Evolutionary conservation across 2,113 vertebrate genomes (phyloP).

Genomic region (Pygoscelis antarcticus): DNA sequence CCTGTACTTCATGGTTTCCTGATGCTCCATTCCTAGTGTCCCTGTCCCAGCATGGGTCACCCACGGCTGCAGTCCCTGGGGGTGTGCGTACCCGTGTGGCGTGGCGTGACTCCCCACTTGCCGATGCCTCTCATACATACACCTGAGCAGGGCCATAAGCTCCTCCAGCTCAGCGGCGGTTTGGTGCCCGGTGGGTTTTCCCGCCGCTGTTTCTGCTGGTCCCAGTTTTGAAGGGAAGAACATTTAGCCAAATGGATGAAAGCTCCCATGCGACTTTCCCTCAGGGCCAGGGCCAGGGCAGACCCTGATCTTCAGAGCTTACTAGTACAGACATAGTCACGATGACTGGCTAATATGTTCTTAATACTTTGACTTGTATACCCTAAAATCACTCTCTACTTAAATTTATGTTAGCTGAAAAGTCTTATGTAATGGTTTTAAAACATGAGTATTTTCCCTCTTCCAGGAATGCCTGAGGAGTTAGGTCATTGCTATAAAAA

Average conservation of each 20-base stretch:
- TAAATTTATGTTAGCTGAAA: background rate
- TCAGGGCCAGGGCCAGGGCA: background rate
- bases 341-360: background rate
- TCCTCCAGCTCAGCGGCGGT: fast-evolving
- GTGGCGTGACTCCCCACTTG: background rate
- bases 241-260: background rate
- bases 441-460: background rate
- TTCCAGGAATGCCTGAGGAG: background rate
- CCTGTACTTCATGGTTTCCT: background rate
- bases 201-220: background rate
- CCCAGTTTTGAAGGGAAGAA: background rate
- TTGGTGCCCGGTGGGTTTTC: background rate
- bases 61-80: background rate
- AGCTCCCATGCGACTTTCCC: background rate
- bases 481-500: conserved; percentile 10
- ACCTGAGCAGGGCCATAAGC: background rate
- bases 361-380: background rate
- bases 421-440: background rate
- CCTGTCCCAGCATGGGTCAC: fast-evolving
- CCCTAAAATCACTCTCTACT: background rate
- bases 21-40: background rate
- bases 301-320: background rate
- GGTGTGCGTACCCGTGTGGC: no score
- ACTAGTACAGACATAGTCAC: background rate
- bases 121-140: background rate